Base-by-base conservation (phyloP, 2,113 vertebrate species). In the Otolemur garnettii region DNA sequence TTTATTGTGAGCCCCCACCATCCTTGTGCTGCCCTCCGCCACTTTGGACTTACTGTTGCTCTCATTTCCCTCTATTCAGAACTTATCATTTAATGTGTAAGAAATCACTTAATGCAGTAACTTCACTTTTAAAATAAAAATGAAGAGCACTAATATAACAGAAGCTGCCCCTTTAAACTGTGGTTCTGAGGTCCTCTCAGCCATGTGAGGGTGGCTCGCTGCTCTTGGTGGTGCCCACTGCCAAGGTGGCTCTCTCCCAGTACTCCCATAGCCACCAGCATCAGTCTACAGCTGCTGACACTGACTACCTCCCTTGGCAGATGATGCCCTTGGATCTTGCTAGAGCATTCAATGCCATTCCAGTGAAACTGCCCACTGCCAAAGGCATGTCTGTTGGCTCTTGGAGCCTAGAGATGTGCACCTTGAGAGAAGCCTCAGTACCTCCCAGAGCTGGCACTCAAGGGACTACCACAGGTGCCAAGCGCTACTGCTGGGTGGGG, bases 21-120 rank as follows among this genome's bases (percentile, higher is more conserved):
- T 71, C 15, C 15, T 86, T 72, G 7, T 21, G 28, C 38, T 91
- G 53, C 24, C 50, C 33, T 62, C 0, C 4, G 18, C 59, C 53
- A 42, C 77, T 59, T 60, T 13, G 30, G 62, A 24, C 59, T 88
- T 86, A 60, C 21, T 50, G 4, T 24, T 45, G 72, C 6, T 87
- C 87, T 50, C 50, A 30, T 80, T 91, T 93, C 59, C 28, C 66
- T 94, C 66, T 80, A 22, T 64, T 75, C 15, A 94, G 74, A 95
- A 80, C 42, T 71, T 91, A 45, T 77, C 45, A 2, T 68, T 84
- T 2, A 28, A 1, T 55, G 11, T 53, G 60, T 62, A 77, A 21
- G 53, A 42, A 8, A 69, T 82, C 64, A 69, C 59, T 55, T 90
- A 57, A 79, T 87, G 60, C 13, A 62, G 10, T 69, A 84, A 26